Conservation (phyloP, 2,113 vertebrate species). For the Alosa alosa region DNA sequence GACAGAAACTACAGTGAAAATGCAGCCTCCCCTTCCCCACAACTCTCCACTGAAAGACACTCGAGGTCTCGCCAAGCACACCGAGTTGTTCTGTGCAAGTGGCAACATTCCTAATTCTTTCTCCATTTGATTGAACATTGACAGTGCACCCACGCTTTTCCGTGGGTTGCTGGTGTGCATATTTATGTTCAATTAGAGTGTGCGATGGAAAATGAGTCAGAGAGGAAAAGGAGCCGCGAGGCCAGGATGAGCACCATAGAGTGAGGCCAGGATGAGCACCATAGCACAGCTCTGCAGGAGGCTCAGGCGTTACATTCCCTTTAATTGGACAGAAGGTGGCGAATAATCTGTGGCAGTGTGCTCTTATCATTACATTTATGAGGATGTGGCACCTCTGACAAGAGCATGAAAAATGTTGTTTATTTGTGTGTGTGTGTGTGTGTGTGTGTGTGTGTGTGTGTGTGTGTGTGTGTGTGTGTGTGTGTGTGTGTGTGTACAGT, state of each 20-base stretch:
- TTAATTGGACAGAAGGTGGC: constrained; percentile 24
- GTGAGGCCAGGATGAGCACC: not conserved
- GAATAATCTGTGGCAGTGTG: not conserved
- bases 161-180: constrained; percentile 44
- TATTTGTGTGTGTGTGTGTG: constrained; percentile 22
- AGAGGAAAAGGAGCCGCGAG: not conserved
- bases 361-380: not conserved
- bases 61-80: not conserved
- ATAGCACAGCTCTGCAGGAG: not conserved
- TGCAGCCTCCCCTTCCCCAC: not conserved
- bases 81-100: not conserved
- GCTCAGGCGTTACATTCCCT: constrained; percentile 24
- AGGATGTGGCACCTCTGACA: not conserved
- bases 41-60: not conserved
- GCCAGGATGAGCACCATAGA: not conserved
- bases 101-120: constrained; percentile 25
- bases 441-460: constrained; percentile 11
- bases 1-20: not conserved
- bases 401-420: not conserved
- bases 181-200: constrained; percentile 47
- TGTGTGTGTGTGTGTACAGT: constrained; percentile 6
- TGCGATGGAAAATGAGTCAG: constrained; percentile 42
- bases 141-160: constrained; percentile 42
- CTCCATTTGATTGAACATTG: constrained; percentile 33
- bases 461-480: constrained; percentile 10